Percentiles rank a stretch among this genome's conserved stretches.
Evolutionary conservation across 2,113 vertebrate species (phyloP).

Genomic region (Stigmatopora nigra): DNA sequence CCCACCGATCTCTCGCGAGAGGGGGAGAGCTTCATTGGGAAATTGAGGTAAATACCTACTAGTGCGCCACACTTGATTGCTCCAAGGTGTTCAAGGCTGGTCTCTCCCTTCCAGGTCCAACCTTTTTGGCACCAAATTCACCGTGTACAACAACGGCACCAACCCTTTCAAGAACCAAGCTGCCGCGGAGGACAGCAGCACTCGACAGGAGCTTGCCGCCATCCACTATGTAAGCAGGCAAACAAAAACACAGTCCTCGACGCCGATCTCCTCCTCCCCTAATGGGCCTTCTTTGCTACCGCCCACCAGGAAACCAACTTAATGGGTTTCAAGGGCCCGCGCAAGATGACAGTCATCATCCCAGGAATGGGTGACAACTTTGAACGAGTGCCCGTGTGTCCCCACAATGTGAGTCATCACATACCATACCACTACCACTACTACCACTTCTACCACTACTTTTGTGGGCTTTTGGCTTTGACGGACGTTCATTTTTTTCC

Average conservation of each 20-base stretch:
- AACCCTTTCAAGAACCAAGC: slow-evolving; percentile 81
- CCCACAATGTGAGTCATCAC: slow-evolving; percentile 75
- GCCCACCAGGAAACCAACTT: slow-evolving; percentile 88
- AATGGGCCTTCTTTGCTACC: background rate
- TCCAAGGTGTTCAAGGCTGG: background rate
- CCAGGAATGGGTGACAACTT: slow-evolving; percentile 94
- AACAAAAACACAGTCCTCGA: background rate
- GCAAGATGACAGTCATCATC: slow-evolving; percentile 96
- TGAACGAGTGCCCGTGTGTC: slow-evolving; percentile 81
- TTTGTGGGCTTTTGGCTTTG: too few relatives aligned
- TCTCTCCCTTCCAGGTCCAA: slow-evolving; percentile 76
- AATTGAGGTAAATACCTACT: slow-evolving; percentile 79
- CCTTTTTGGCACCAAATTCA: slow-evolving; percentile 96
- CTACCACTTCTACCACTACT: too few relatives aligned
- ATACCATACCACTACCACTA: background rate
- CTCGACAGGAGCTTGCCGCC: slow-evolving; percentile 87
- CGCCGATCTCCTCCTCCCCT: background rate
- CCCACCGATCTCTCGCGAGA: slow-evolving; percentile 89
- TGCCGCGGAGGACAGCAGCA: slow-evolving; percentile 72
- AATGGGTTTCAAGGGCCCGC: slow-evolving; percentile 91
- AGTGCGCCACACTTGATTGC: too few relatives aligned
- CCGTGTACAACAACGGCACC: slow-evolving; percentile 86
- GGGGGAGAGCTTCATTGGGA: slow-evolving; percentile 89
- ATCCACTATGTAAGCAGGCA: slow-evolving; percentile 83
- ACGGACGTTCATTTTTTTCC: too few relatives aligned